Conservation (phyloP, 1,140 invertebrate species). For the Microplitis demolitor region DNA sequence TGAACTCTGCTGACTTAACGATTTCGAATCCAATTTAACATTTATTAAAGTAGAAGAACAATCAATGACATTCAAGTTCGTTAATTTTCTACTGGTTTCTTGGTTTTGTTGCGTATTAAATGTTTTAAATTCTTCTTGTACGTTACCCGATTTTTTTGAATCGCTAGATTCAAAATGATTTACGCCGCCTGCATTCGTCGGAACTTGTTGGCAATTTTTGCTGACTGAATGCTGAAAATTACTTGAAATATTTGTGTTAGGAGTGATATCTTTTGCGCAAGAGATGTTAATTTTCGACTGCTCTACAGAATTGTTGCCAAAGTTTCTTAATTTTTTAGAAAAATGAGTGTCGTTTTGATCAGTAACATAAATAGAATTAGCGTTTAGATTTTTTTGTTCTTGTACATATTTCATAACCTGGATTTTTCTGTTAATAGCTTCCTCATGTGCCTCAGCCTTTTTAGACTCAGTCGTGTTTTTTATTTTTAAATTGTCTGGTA, state of each 20-base stretch:
- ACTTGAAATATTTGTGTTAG: constrained; percentile 21
- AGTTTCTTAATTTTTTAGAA: constrained; percentile 33
- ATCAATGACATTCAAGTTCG: neutral
- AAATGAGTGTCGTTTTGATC: constrained; percentile 36
- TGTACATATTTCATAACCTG: constrained; percentile 55
- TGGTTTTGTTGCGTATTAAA: neutral
- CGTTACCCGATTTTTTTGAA: constrained; percentile 26
- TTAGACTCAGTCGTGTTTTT: constrained; percentile 49
- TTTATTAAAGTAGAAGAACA: neutral
- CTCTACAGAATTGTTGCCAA: constrained; percentile 22
- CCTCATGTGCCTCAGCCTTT: constrained; percentile 49
- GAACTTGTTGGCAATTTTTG: constrained; percentile 39
- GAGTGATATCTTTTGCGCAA: constrained; percentile 34
- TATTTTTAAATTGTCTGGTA: constrained; percentile 45
- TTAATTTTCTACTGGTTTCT: neutral
- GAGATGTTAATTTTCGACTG: constrained; percentile 1
- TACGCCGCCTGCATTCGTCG: constrained; percentile 4
- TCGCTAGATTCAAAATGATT: constrained; percentile 27
- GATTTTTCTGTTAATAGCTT: constrained; percentile 53
- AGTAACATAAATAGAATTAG: constrained; percentile 34
- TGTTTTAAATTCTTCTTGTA: constrained; percentile 12
- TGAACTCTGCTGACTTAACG: neutral
- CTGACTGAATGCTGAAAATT: constrained; percentile 38
- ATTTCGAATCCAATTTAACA: neutral
- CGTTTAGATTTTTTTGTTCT: constrained; percentile 39